Conservation (phyloP, 1,140 invertebrate species). For the Leptopilina clavipes region DNA sequence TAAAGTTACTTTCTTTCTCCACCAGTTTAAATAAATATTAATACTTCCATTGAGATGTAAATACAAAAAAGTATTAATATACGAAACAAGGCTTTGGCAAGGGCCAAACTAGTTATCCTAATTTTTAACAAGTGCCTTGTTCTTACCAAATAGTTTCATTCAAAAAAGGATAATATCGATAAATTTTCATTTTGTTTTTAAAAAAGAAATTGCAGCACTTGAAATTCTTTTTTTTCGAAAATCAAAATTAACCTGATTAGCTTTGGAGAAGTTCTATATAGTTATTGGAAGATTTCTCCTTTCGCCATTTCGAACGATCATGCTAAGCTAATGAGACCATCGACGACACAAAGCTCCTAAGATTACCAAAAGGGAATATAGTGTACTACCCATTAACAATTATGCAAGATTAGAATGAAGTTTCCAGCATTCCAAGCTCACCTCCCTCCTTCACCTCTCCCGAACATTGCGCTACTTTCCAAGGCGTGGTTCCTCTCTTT, state of each 20-base stretch:
- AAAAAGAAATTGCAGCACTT: no score
- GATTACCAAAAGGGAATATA: slow-evolving; percentile 33
- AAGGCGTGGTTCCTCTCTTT: slow-evolving; percentile 6
- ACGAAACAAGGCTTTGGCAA: no score
- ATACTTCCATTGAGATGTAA: no score
- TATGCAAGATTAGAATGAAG: slow-evolving; percentile 31
- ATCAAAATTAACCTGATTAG: slow-evolving; percentile 7
- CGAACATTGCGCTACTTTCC: slow-evolving; percentile 1
- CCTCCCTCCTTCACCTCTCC: neutral
- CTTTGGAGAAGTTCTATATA: neutral
- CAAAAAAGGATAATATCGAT: no score
- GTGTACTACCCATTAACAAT: slow-evolving; percentile 27
- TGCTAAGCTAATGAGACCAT: slow-evolving; percentile 26
- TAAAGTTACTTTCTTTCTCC: no score
- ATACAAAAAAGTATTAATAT: no score
- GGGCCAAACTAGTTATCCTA: no score
- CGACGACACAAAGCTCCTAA: slow-evolving; percentile 26
- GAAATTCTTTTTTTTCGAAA: neutral
- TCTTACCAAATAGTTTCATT: no score
- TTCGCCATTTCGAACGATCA: neutral
- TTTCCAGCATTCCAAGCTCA: slow-evolving; percentile 21
- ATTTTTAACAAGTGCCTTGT: no score
- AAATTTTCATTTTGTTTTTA: no score
- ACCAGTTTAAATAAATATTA: no score
- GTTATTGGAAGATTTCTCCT: neutral